Base-by-base conservation (phyloP, 1,140 invertebrate species). In the Diorhabda carinulata region DNA sequence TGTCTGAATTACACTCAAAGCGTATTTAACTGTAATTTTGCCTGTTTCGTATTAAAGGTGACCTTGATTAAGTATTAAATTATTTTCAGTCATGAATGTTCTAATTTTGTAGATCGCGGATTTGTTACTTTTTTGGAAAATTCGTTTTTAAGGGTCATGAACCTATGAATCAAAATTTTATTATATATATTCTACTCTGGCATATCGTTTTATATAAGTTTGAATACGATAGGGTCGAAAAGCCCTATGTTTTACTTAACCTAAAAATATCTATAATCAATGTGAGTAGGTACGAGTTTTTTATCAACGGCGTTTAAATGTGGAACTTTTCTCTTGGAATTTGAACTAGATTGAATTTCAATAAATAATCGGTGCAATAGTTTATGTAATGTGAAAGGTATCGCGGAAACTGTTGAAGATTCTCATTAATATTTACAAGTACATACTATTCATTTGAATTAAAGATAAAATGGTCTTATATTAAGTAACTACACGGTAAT, bases 11-110 rank as follows among this genome's bases (percentile, higher is more conserved):
- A 67, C 65, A 67, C 57, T 60, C 57, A 25, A 10, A 7, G 40
- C 59, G 42, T 52, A 52, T 52, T 52, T 52, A 52, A 52, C 47
- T 52, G 47, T 52, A 42, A 60, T 60, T 60, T 60, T 60, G n/a
- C 58, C 63, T 44, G 56, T 59, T 65, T 44, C 61, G 64, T 63
- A 64, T 65, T 63, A 73, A 75, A 75, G 70, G 74, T 75, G 74
- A 75, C 74, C 74, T 75, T 74, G 72, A 52, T 59, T 67, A 52
- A 58, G 41, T 67, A 67, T 67, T 52, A 56, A 60, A 60, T 57
- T 60, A 57, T 45, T 60, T 60, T 60, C 65, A 67, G 58, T 60
- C 65, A 67, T 45, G 65, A 67, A 67, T 67, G 65, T 43, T 67
- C 58, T 67, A 67, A 67, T 57, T 57, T 67, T 60, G 57, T 43